phyloP scores from a whole-genome alignment of 2,113 vertebrate species.

The Eurystomus gularis region DNA sequence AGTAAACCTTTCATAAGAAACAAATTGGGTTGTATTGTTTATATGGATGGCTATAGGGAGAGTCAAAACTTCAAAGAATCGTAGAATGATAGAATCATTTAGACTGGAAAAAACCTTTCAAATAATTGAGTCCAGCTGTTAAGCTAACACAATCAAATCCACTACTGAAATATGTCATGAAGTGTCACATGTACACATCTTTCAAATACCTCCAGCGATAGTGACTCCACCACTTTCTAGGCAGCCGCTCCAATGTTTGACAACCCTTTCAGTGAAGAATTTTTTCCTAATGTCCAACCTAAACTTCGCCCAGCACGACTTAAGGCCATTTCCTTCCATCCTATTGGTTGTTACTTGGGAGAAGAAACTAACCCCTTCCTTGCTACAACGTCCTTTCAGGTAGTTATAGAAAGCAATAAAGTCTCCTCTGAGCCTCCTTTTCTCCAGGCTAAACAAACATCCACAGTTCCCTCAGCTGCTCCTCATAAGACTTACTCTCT shows the following conservation, averaged over 20 bases:
- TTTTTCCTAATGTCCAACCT: background rate
- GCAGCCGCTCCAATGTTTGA: background rate
- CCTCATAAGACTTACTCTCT: background rate
- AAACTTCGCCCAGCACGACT: background rate
- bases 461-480: background rate
- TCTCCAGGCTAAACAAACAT: background rate
- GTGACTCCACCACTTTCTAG: background rate
- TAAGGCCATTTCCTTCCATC: background rate
- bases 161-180: background rate
- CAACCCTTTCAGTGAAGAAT: background rate
- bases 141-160: background rate
- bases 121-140: accelerated
- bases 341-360: background rate
- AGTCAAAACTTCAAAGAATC: background rate
- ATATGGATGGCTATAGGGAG: background rate
- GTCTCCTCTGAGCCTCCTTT: background rate
- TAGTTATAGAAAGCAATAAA: accelerated
- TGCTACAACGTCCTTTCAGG: background rate
- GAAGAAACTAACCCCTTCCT: background rate
- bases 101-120: background rate
- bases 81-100: background rate
- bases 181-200: accelerated
- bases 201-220: background rate
- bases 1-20: background rate
- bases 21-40: background rate